These are phyloP conservation scores for Caenorhabditis sp. DNA, from an alignment of 2,888 invertebrate species.

Conservation along the genomic window DNA sequence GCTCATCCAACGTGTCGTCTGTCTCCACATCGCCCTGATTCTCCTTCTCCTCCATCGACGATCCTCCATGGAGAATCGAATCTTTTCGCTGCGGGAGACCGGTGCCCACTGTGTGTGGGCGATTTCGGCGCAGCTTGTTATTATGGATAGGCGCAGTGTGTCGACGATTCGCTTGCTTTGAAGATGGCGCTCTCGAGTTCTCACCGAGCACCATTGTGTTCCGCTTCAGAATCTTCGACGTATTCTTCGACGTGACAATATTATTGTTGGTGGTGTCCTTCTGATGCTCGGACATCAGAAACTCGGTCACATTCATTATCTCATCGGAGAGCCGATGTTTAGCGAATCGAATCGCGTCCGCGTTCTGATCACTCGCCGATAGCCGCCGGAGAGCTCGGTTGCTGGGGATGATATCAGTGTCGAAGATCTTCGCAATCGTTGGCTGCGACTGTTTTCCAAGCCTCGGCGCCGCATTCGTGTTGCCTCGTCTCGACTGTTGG, in stretches of 20 bases:
- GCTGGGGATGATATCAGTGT: constrained; percentile 14
- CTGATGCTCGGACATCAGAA: constrained; percentile 51
- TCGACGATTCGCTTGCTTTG: constrained; percentile 47
- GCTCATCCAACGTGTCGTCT: constrained; percentile 39
- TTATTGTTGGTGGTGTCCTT: not conserved
- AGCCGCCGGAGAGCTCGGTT: constrained; percentile 45
- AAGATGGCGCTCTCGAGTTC: not conserved
- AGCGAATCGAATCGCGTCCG: constrained; percentile 37
- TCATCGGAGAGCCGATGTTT: constrained; percentile 43
- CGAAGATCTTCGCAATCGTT: constrained; percentile 39
- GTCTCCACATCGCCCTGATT: constrained; percentile 57
- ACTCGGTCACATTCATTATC: constrained; percentile 51
- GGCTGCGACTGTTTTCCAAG: not conserved
- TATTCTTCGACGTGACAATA: too few relatives aligned
- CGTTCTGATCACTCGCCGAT: constrained; percentile 61
- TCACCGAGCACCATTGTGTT: constrained; percentile 45
- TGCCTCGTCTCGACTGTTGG: constrained; percentile 51
- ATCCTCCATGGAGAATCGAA: not conserved
- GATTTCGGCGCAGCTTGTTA: constrained; percentile 56
- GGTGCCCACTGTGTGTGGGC: constrained; percentile 68
- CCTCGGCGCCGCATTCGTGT: constrained; percentile 53
- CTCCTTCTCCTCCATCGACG: constrained; percentile 63
- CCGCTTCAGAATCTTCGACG: constrained; percentile 28
- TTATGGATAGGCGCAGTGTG: constrained; percentile 65
- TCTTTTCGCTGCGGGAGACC: constrained; percentile 57